Percentiles rank a stretch among this genome's conserved stretches.
Conservation (phyloP, 2,888 invertebrate genomes). For the Drosophila neotestacea region DNA sequence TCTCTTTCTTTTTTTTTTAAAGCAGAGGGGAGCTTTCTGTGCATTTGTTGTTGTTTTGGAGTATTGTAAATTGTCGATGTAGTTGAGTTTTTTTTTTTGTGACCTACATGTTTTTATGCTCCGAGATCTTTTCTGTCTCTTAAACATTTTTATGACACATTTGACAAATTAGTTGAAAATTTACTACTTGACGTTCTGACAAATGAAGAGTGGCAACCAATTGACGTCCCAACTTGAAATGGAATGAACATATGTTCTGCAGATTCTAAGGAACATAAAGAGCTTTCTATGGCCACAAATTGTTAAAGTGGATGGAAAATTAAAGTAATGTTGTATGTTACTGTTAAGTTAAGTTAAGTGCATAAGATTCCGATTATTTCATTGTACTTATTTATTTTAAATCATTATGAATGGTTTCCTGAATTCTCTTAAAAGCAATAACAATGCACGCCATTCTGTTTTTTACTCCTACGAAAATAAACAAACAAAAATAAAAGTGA, state of each 20-base stretch:
- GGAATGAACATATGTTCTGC: background rate
- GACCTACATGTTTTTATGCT: conserved; percentile 53
- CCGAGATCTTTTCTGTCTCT: conserved; percentile 13
- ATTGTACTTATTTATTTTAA: too few species aligned
- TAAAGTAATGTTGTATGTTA: background rate
- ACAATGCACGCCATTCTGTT: too few species aligned
- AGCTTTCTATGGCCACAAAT: background rate
- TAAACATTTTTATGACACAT: conserved; percentile 64
- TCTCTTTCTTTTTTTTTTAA: conserved; percentile 13
- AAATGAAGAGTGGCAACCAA: conserved; percentile 37
- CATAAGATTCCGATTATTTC: too few species aligned
- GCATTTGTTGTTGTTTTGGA: conserved; percentile 1
- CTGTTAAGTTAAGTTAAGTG: background rate
- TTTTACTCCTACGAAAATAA: too few species aligned
- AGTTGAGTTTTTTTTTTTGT: conserved; percentile 14
- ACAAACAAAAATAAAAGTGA: too few species aligned
- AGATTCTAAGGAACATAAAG: background rate
- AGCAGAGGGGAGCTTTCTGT: conserved; percentile 30
- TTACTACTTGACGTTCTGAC: conserved; percentile 57
- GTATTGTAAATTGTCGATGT: conserved; percentile 50
- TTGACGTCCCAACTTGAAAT: conserved; percentile 23
- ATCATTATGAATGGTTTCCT: too few species aligned
- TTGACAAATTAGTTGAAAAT: conserved; percentile 77
- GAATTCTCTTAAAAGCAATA: too few species aligned
- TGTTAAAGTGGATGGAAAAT: background rate